Conservation (phyloP, 2,888 invertebrate species). For the Ceramica pisi region DNA sequence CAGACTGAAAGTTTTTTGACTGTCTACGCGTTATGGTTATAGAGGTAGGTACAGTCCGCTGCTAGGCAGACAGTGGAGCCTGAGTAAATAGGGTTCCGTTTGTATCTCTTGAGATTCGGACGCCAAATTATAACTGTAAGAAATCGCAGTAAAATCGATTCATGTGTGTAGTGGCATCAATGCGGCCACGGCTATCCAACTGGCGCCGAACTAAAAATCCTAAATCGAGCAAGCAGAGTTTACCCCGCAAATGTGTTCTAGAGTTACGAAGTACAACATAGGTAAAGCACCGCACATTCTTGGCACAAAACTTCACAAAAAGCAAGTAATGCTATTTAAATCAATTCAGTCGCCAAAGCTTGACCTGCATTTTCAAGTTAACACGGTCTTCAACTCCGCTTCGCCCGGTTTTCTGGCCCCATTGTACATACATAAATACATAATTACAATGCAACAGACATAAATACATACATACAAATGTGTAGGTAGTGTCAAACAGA, state of each 20-base stretch:
- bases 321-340: slow-evolving; percentile 41
- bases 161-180: too few relatives aligned
- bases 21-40: too few relatives aligned
- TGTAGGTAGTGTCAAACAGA: slow-evolving; percentile 78
- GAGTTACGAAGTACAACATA: not conserved
- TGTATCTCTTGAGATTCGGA: too few relatives aligned
- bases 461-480: slow-evolving; percentile 69
- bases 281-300: not conserved
- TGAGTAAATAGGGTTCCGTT: not conserved
- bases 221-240: too few relatives aligned
- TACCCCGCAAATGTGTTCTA: too few relatives aligned
- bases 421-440: slow-evolving; percentile 62
- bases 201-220: too few relatives aligned
- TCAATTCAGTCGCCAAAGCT: slow-evolving; percentile 52
- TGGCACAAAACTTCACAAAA: slow-evolving; percentile 11
- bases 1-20: not conserved
- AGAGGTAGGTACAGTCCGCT: too few relatives aligned
- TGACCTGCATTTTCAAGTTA: slow-evolving; percentile 56
- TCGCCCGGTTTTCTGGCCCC: slow-evolving; percentile 53
- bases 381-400: slow-evolving; percentile 52
- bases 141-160: not conserved
- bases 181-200: too few relatives aligned
- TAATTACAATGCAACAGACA: slow-evolving; percentile 64
- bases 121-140: not conserved
- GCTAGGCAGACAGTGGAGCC: not conserved